A percentile compares a stretch with the other conserved stretches of the same genome.
Conservation (phyloP, 1,140 invertebrate genomes). For the Cardiocondyla obscurior region DNA sequence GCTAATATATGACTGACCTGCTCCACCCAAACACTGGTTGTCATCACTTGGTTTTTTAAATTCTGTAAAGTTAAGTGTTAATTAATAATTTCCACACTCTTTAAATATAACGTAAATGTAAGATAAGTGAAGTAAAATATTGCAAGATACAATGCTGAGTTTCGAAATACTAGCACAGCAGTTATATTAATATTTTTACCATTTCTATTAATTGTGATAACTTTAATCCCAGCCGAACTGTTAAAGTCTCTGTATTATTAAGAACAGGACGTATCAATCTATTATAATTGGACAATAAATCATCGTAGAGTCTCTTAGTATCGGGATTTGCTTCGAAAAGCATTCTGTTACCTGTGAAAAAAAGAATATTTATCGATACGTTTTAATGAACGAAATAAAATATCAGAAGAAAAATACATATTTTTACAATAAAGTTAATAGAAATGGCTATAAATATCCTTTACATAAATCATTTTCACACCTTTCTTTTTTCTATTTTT, state of each 20-base stretch:
- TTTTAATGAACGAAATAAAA: too few species aligned
- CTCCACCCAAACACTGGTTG: conserved; percentile 97
- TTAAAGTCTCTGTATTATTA: conserved; percentile 97
- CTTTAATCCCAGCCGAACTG: conserved; percentile 95
- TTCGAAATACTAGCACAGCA: background rate
- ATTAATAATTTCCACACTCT: background rate
- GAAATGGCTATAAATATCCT: too few species aligned
- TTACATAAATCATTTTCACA: too few species aligned
- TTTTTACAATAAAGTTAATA: background rate
- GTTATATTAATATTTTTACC: conserved; percentile 82
- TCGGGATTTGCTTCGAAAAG: conserved; percentile 93
- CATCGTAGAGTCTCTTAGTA: conserved; percentile 95
- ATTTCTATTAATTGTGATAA: conserved; percentile 98
- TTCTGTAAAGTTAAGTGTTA: conserved; percentile 85
- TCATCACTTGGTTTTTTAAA: conserved; percentile 97
- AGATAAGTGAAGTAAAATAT: background rate
- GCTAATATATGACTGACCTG: conserved; percentile 84
- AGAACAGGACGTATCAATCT: conserved; percentile 96
- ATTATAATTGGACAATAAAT: conserved; percentile 97
- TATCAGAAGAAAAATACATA: background rate
- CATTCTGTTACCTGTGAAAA: conserved; percentile 82
- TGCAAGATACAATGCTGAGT: background rate
- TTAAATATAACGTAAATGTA: background rate
- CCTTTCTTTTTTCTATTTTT: too few species aligned
- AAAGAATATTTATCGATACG: conserved; percentile 14